phyloP scores from a whole-genome alignment of 2,113 vertebrate species.

The Crocuta crocuta region DNA sequence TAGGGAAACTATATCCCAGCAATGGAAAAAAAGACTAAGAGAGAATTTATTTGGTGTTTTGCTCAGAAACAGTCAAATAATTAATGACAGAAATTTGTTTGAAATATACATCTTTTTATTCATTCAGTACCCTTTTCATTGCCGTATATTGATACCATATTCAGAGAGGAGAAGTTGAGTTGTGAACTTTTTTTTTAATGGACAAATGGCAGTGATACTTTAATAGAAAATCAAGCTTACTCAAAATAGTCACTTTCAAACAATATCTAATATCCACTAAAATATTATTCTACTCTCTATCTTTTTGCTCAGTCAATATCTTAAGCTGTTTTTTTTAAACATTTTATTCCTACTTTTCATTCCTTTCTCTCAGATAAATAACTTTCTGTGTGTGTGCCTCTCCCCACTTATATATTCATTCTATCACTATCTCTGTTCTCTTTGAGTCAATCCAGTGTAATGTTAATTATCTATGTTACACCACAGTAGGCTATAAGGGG shows the following conservation, averaged over 20 bases:
- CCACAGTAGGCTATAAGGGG: neutral
- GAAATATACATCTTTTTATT: neutral
- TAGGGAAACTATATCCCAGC: neutral
- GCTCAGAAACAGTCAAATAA: neutral
- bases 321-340: neutral
- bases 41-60: neutral
- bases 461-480: neutral
- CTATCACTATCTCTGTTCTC: neutral
- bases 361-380: neutral
- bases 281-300: neutral
- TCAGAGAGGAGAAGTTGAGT: neutral
- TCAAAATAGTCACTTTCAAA: neutral
- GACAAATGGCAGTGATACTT: neutral
- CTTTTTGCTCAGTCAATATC: neutral
- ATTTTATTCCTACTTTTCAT: neutral
- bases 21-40: neutral
- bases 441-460: neutral
- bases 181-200: neutral
- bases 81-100: neutral
- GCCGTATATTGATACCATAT: neutral
- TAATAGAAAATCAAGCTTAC: neutral
- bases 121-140: neutral
- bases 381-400: neutral
- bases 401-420: neutral
- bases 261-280: neutral